A percentile compares a stretch with the other conserved stretches of the same genome.
Conservation (phyloP, 2,888 invertebrate species). For the Tryphoninae sp. region DNA sequence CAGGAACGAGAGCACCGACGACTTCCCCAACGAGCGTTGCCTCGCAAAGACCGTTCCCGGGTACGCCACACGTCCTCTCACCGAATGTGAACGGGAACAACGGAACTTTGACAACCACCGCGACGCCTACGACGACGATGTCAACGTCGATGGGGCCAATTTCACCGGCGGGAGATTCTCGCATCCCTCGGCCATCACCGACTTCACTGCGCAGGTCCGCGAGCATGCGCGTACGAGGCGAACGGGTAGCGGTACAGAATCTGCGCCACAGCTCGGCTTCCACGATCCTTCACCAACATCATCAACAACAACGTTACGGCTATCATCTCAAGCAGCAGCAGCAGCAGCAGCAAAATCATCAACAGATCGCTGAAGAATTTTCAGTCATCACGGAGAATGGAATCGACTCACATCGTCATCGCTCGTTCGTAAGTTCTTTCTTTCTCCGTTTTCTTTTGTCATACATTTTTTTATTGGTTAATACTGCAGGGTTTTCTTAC, state of each 20-base stretch:
- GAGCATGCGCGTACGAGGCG: conserved; percentile 87
- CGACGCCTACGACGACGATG: conserved; percentile 26
- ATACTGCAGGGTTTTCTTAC: conserved; percentile 3
- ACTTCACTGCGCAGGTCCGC: conserved; percentile 85
- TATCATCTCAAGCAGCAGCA: conserved; percentile 67
- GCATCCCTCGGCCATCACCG: conserved; percentile 81
- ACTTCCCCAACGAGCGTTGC: conserved; percentile 61
- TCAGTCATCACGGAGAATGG: conserved; percentile 86
- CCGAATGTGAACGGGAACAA: conserved; percentile 35
- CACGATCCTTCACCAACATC: conserved; percentile 65
- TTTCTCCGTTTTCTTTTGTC: conserved; percentile 16
- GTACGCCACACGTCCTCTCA: conserved; percentile 44
- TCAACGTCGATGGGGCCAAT: conserved; percentile 28
- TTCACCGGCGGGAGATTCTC: conserved; percentile 79
- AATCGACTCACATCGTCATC: conserved; percentile 78
- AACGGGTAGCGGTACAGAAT: conserved; percentile 75
- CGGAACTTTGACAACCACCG: conserved; percentile 23
- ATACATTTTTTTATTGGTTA: background rate
- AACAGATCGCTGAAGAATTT: conserved; percentile 83
- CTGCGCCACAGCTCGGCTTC: conserved; percentile 71
- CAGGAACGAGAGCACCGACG: conserved; percentile 58
- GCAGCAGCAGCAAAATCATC: conserved; percentile 65
- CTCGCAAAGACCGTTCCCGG: conserved; percentile 44
- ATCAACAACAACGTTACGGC: conserved; percentile 67
- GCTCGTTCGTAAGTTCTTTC: conserved; percentile 75